Evolutionary conservation across 2,797 vertebrate genomes (phyloP).

Genomic region (Podargus strigoides): DNA sequence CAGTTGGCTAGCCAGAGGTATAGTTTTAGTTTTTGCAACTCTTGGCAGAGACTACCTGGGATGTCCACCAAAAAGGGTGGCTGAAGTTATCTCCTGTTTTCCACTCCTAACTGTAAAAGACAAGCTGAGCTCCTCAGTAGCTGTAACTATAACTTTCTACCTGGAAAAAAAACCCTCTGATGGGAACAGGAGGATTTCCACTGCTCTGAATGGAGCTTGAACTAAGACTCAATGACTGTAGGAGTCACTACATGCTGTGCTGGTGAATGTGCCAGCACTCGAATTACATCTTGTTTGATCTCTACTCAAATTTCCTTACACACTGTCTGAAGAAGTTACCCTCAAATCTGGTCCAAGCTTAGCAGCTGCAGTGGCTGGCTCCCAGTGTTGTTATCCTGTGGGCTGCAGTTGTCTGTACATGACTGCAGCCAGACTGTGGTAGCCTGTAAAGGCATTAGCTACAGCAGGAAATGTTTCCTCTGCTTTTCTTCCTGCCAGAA

Average conservation of each 20-base stretch:
- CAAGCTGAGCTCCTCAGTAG: neutral
- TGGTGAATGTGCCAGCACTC: neutral
- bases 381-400: neutral
- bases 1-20: neutral
- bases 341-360: neutral
- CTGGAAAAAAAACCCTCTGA: neutral
- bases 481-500: neutral
- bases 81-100: neutral
- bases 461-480: neutral
- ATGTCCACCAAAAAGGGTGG: neutral
- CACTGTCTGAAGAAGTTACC: neutral
- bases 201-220: neutral
- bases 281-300: neutral
- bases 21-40: neutral
- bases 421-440: neutral
- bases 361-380: conserved; percentile 26
- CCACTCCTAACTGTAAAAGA: neutral
- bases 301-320: neutral
- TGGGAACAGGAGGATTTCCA: neutral
- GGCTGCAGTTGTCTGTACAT: neutral
- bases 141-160: neutral
- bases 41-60: neutral
- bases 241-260: neutral
- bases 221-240: neutral
- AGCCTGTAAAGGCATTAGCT: neutral